Base-by-base conservation (phyloP, 92 coral and sea anemone genomes). In the Umimayanthus chanpuru region DNA sequence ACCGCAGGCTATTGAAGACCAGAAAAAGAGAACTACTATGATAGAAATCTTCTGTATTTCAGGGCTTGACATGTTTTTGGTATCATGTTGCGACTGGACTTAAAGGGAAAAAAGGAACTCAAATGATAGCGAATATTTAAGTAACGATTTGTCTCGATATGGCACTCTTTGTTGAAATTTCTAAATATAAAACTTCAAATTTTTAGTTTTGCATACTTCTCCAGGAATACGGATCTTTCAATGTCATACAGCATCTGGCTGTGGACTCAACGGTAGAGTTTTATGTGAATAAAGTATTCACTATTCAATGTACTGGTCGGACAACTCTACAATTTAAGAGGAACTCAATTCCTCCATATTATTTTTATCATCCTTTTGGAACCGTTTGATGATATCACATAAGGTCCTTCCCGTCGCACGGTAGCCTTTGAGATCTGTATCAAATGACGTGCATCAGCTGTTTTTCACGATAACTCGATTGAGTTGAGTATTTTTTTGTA, bases 381-480 rank as follows among this genome's bases (percentile, higher is more conserved):
- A 21, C 39, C 39, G 66, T 78, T 78, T 15, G n/a, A 43, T 7
- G 5, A 70, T 70, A 70, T 10, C 65, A 26, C 49, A 29, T 14
- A 20, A 21, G 58, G 3, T 15, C 14, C 47, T 56, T 53, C 30
- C 28, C 7, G 25, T 68, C 39, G 49, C 84, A 53, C 78, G 87
- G 78, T 43, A 26, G 15, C 77, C 78, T 83, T 83, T 70, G 41
- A 70, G 78, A 83, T 83, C 58, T 10, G 39, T 65, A 81, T 81
- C 87, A 41, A 25, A 7, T 2, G 58, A 2, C 58, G 14, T 14
- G 6, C 1, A 0, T 32, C 36, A 18, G 47, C 28, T 38, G 49
- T 5, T 55, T 16, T 55, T 55, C 26, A 80, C n/a, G 6, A 80
- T 4, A 26, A 55, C 67, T 61, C 36, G 2, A 32, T 32, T 56